Evolutionary conservation across 2,888 invertebrate genomes (phyloP).

Genomic region (Notodonta ziczac): DNA sequence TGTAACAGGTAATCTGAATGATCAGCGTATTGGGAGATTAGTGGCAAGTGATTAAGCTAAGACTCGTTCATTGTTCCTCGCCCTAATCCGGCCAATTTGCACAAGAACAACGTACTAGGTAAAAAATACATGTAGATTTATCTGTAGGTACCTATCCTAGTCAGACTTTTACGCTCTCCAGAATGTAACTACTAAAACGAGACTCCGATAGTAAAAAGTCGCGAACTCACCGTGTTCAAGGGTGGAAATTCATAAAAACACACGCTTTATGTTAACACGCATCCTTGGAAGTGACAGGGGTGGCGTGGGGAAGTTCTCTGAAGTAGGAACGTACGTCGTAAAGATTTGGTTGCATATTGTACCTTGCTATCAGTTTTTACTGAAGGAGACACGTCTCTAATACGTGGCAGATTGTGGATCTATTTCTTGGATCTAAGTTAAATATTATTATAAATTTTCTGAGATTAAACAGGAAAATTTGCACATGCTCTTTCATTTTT

Average conservation of each 20-base stretch:
- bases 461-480: not conserved
- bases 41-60: not conserved
- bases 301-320: conserved; percentile 13
- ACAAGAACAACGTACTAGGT: conserved; percentile 5
- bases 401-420: too few relatives aligned
- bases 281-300: conserved; percentile 28
- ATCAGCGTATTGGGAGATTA: not conserved
- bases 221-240: conserved; percentile 13
- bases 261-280: conserved; percentile 34
- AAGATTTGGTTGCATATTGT: not conserved
- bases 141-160: not conserved
- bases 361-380: not conserved
- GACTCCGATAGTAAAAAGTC: conserved; percentile 29
- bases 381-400: not conserved
- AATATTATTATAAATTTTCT: not conserved
- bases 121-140: not conserved
- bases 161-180: not conserved
- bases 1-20: too few relatives aligned
- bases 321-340: conserved; percentile 12
- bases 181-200: conserved; percentile 33
- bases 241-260: conserved; percentile 21
- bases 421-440: not conserved
- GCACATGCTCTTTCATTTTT: not conserved
- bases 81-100: not conserved
- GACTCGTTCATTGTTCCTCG: not conserved